Evolutionary conservation across 2,113 vertebrate genomes (phyloP), one percentile per base, ranked within the genome.

Genomic region (Cavia porcellus): DNA sequence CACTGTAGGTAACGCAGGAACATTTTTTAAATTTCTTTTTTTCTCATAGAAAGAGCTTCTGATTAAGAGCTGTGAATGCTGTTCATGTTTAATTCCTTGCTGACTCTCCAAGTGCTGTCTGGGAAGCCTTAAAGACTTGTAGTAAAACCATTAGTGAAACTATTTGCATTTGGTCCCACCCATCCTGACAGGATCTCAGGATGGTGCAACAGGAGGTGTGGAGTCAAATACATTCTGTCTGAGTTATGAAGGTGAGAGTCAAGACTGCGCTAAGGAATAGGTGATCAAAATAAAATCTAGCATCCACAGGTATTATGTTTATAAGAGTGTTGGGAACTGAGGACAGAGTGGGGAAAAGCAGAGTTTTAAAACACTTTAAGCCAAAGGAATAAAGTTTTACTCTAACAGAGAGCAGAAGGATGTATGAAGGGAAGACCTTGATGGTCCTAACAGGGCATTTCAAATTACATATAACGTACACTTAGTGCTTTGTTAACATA

Each of bases 11-110:
- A 97, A 96, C 62, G 38, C 85, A 94, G 84, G 92, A 97, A 81
- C 87, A 50, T 74, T 97, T 98, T 98, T 95, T 93, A 74, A 96
- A 95, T 96, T 94, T 95, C 84, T 86, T 95, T 97, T 97, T 55
- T 89, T 97, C 79, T 92, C 90, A 74, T 93, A 98, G 97, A 98
- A 96, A 95, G 95, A 96, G 94, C 92, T 97, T 91, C 64, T 96
- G 84, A 59, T 98, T 98, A 98, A 97, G 95, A 97, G 90, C 96
- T 81, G n/a, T 82, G 42, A 25, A 3, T 89, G 98, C 85, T 93
- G 74, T 83, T 94, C 84, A 80, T 96, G 89, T 95, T 87, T 95
- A 95, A 97, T 98, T 98, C 96, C 97, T 97, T 96, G 96, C 97
- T 98, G 97, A 98, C 96, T 98, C 25, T 86, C 90, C 38, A 96